Conservation (phyloP, 2,797 vertebrate species). For the Octomys mimax region DNA sequence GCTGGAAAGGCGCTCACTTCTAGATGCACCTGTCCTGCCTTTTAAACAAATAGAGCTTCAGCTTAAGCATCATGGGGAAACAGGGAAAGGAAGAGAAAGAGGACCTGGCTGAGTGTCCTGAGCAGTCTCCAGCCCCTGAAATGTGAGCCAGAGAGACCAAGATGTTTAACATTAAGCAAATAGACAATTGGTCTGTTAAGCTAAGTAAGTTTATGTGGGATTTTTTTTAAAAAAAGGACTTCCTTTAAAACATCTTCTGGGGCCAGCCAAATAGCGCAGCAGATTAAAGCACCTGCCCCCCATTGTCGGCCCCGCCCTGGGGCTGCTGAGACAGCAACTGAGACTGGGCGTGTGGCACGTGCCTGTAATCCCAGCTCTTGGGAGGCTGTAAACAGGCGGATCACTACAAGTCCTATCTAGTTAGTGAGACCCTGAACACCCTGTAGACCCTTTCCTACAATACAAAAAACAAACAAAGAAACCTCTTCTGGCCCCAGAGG, state of each 20-base stretch:
- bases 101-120: background rate
- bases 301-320: no score
- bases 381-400: no score
- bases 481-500: background rate
- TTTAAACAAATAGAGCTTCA: background rate
- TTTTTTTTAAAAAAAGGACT: background rate
- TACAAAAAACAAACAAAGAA: no score
- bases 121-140: background rate
- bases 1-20: background rate
- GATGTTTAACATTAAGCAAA: slow-evolving; percentile 2
- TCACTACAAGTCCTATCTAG: no score
- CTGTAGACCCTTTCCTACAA: no score
- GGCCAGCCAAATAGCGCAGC: no score
- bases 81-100: background rate
- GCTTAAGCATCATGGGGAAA: background rate
- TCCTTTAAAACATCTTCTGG: background rate
- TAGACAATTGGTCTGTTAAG: background rate
- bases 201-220: background rate
- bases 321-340: no score
- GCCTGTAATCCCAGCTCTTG: no score
- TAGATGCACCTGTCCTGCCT: background rate
- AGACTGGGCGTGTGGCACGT: no score
- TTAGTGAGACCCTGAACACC: no score
- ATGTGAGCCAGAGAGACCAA: background rate
- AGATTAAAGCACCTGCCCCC: no score